These are phyloP conservation scores for Hydrotaea diabolus DNA, from an alignment of 2,888 invertebrate genomes.

Conservation along the genomic window DNA sequence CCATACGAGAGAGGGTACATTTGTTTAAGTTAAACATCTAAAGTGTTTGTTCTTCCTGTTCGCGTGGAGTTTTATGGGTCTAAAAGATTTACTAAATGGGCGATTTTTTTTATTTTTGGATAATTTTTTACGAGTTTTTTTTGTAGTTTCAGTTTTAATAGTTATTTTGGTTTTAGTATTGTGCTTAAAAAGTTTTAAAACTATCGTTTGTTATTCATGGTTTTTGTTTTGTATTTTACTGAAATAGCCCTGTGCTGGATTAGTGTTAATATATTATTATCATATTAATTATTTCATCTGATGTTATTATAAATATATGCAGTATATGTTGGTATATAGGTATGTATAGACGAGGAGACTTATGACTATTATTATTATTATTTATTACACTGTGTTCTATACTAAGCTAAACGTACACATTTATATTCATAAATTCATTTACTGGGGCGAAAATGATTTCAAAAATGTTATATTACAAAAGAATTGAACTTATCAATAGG, in stretches of 20 bases:
- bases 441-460: background rate
- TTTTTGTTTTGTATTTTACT: slow-evolving; percentile 7
- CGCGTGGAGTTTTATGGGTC: slow-evolving; percentile 29
- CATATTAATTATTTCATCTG: background rate
- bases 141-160: background rate
- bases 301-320: background rate
- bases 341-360: slow-evolving; percentile 1
- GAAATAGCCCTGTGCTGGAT: slow-evolving; percentile 58
- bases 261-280: slow-evolving; percentile 6
- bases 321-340: background rate
- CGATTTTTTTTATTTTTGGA: slow-evolving; percentile 43
- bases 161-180: slow-evolving; percentile 41
- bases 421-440: background rate
- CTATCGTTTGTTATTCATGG: slow-evolving; percentile 30
- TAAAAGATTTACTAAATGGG: slow-evolving; percentile 57
- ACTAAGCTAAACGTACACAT: background rate
- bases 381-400: slow-evolving; percentile 23
- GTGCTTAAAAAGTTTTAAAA: slow-evolving; percentile 63
- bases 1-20: slow-evolving; percentile 27
- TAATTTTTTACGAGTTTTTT: slow-evolving; percentile 9
- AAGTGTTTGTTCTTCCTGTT: slow-evolving; percentile 41
- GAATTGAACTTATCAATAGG: background rate
- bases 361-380: slow-evolving; percentile 13
- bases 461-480: background rate
- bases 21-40: slow-evolving; percentile 53